Conservation (phyloP, 2,888 invertebrate genomes). For the Noctuana brunneofusca region DNA sequence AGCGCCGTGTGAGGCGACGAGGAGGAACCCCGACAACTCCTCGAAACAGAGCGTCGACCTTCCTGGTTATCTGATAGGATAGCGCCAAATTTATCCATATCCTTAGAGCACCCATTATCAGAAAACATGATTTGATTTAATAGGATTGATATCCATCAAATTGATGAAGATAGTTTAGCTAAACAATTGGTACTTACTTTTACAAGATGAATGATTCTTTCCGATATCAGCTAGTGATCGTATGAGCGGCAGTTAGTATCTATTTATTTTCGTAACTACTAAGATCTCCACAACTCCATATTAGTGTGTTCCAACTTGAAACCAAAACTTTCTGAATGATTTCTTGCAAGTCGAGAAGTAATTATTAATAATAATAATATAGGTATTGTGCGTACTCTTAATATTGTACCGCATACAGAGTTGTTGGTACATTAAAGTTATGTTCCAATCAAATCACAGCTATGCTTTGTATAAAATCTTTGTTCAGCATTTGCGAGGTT, state of each 20-base stretch:
- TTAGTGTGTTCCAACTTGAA: too few relatives aligned
- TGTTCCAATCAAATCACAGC: too few relatives aligned
- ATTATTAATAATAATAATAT: too few relatives aligned
- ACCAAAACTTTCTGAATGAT: too few relatives aligned
- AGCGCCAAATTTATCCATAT: conserved; percentile 50
- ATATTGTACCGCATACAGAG: too few relatives aligned
- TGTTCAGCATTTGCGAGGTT: too few relatives aligned
- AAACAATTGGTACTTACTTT: conserved; percentile 87
- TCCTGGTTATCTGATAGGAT: conserved; percentile 79
- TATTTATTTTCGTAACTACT: too few relatives aligned
- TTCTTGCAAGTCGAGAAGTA: too few relatives aligned
- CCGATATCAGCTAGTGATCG: conserved; percentile 98
- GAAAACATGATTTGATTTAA: neutral
- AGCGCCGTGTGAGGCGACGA: conserved; percentile 80
- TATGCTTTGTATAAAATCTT: too few relatives aligned
- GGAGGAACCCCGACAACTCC: conserved; percentile 72
- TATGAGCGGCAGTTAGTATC: conserved; percentile 94
- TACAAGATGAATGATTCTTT: conserved; percentile 95
- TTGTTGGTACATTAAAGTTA: too few relatives aligned
- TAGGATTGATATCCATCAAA: neutral
- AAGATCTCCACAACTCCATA: too few relatives aligned
- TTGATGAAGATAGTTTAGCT: neutral
- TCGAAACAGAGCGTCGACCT: conserved; percentile 71
- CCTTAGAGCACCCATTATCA: conserved; percentile 15
- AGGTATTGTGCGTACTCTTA: too few relatives aligned